Evolutionary conservation across 2,797 vertebrate species (phyloP).

Genomic region (Prionace glauca): DNA sequence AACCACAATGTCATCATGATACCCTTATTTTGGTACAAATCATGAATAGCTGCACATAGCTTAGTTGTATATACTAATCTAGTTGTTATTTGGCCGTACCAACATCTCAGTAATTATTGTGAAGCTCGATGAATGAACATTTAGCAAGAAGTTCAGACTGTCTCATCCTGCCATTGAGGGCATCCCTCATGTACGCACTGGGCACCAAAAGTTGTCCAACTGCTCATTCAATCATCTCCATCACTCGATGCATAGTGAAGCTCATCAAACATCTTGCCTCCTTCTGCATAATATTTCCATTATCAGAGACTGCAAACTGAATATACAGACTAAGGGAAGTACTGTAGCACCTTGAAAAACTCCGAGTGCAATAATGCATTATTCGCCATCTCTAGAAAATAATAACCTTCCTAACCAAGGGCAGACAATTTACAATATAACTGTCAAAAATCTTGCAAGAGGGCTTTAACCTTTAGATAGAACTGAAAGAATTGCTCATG

Average conservation of each 20-base stretch:
- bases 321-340: not conserved
- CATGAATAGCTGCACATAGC: no score
- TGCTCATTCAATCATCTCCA: not conserved
- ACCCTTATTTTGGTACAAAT: no score
- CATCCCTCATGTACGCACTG: not conserved
- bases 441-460: slow-evolving; percentile 1
- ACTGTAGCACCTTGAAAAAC: not conserved
- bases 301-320: not conserved
- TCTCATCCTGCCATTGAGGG: not conserved
- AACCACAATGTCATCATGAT: no score
- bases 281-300: not conserved
- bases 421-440: not conserved
- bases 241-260: not conserved
- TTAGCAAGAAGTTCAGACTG: not conserved
- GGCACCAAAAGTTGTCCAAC: not conserved
- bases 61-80: no score
- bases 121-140: no score
- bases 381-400: not conserved
- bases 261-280: not conserved
- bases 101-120: no score
- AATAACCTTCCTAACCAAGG: slow-evolving; percentile 14
- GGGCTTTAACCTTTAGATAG: not conserved
- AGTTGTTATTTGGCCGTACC: no score
- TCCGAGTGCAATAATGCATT: not conserved
- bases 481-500: not conserved